Conservation (phyloP, 2,888 invertebrate species). For the Sceliomorpha sp. region DNA sequence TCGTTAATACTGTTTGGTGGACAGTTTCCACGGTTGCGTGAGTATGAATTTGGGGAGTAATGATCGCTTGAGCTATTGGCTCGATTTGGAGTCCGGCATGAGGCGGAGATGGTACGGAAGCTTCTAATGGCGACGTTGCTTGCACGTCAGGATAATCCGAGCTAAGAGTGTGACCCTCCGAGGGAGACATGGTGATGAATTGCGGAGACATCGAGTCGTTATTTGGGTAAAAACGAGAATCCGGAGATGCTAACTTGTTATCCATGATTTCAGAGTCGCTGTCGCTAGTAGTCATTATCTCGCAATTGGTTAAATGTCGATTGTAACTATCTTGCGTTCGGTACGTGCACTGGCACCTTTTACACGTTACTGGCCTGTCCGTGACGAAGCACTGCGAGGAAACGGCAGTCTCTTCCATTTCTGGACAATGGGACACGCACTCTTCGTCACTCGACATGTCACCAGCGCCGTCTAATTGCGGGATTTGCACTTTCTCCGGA, state of each 20-base stretch:
- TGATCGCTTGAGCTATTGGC: slow-evolving; percentile 74
- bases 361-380: slow-evolving; percentile 91
- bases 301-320: slow-evolving; percentile 88
- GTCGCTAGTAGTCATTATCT: slow-evolving; percentile 89
- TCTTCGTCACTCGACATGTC: slow-evolving; percentile 83
- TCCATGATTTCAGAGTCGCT: slow-evolving; percentile 87
- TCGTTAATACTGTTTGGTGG: slow-evolving; percentile 77
- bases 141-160: slow-evolving; percentile 74
- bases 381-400: slow-evolving; percentile 79
- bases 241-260: slow-evolving; percentile 71
- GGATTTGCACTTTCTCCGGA: too few relatives aligned
- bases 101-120: slow-evolving; percentile 74
- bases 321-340: slow-evolving; percentile 91
- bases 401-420: slow-evolving; percentile 60
- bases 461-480: slow-evolving; percentile 87
- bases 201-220: slow-evolving; percentile 69
- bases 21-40: slow-evolving; percentile 76
- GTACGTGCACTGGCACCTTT: slow-evolving; percentile 92
- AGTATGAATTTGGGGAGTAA: slow-evolving; percentile 74
- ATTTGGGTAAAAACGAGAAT: slow-evolving; percentile 70
- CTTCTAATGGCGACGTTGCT: slow-evolving; percentile 74
- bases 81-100: slow-evolving; percentile 74
- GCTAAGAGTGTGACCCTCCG: slow-evolving; percentile 71
- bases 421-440: slow-evolving; percentile 58
- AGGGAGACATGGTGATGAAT: slow-evolving; percentile 73